A percentile compares a stretch with the other conserved stretches of the same genome.
These are phyloP conservation scores for Steinernema khuongi DNA, from an alignment of 1,140 invertebrate genomes.

Conservation along the genomic window DNA sequence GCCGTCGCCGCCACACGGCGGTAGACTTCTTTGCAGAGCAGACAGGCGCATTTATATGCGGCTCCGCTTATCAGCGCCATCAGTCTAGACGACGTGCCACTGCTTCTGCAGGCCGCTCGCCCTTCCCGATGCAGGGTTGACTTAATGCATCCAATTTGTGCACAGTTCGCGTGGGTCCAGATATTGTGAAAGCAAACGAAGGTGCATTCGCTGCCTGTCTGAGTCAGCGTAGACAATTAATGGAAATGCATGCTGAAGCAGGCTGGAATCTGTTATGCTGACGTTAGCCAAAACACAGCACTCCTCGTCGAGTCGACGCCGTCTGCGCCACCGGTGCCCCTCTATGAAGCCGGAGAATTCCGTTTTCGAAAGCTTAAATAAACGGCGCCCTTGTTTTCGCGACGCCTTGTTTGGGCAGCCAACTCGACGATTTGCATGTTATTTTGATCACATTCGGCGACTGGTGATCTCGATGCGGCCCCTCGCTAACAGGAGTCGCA, in stretches of 20 bases:
- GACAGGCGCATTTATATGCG: neutral
- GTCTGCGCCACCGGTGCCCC: neutral
- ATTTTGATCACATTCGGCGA: neutral
- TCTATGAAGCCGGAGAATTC: too few species aligned
- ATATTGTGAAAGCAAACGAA: too few species aligned
- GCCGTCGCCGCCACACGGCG: neutral
- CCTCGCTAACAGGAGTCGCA: neutral
- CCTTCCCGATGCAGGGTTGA: neutral
- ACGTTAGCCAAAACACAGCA: neutral
- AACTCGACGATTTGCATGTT: neutral
- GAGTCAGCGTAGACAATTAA: neutral
- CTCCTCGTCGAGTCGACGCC: neutral
- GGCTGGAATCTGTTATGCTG: neutral
- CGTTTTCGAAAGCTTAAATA: too few species aligned
- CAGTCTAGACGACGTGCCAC: neutral
- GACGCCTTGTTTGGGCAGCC: neutral
- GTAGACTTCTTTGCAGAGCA: neutral
- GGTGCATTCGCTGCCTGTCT: too few species aligned
- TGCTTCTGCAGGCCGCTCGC: neutral
- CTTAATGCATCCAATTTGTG: too few species aligned
- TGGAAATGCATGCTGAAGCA: neutral
- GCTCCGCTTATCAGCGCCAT: neutral
- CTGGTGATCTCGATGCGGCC: neutral
- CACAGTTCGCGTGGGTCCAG: too few species aligned
- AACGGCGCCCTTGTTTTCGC: neutral